Percentiles rank a stretch among this genome's conserved stretches.
phyloP scores from a whole-genome alignment of 1,140 invertebrate genomes.

The Drosophila santomea region DNA sequence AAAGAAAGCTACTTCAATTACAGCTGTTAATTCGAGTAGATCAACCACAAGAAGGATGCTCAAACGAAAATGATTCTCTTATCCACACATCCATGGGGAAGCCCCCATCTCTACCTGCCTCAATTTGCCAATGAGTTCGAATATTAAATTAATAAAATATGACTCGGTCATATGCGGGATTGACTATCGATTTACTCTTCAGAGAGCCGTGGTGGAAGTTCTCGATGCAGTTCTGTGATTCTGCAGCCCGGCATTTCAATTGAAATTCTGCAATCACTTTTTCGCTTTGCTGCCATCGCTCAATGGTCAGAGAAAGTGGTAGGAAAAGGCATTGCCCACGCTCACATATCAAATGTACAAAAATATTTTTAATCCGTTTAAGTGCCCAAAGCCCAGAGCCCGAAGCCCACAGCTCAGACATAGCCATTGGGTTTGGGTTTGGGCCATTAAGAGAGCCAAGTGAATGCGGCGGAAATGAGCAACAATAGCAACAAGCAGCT shows the following conservation, averaged over 20 bases:
- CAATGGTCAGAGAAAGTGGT: slow-evolving; percentile 5
- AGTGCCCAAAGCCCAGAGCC: slow-evolving; percentile 53
- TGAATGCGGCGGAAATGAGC: slow-evolving; percentile 81
- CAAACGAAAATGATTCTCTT: neutral
- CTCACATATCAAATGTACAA: slow-evolving; percentile 80
- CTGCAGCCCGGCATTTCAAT: slow-evolving; percentile 27
- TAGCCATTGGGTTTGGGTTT: slow-evolving; percentile 42
- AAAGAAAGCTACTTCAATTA: neutral
- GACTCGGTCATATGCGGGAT: slow-evolving; percentile 21
- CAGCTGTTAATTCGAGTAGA: neutral
- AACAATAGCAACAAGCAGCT: slow-evolving; percentile 81
- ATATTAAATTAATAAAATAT: slow-evolving; percentile 35
- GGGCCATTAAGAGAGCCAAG: slow-evolving; percentile 78
- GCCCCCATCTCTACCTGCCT: slow-evolving; percentile 3
- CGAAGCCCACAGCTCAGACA: slow-evolving; percentile 16
- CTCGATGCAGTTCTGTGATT: slow-evolving; percentile 21
- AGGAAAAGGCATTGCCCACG: slow-evolving; percentile 37
- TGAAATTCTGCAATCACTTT: slow-evolving; percentile 48
- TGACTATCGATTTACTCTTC: slow-evolving; percentile 23
- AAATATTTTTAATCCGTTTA: slow-evolving; percentile 83
- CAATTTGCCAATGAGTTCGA: slow-evolving; percentile 16
- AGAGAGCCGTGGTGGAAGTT: neutral
- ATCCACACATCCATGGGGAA: neutral
- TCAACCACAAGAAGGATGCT: neutral
- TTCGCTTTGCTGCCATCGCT: slow-evolving; percentile 24